Evolutionary conservation across 2,888 invertebrate genomes (phyloP).

Genomic region (Xylota segnis): DNA sequence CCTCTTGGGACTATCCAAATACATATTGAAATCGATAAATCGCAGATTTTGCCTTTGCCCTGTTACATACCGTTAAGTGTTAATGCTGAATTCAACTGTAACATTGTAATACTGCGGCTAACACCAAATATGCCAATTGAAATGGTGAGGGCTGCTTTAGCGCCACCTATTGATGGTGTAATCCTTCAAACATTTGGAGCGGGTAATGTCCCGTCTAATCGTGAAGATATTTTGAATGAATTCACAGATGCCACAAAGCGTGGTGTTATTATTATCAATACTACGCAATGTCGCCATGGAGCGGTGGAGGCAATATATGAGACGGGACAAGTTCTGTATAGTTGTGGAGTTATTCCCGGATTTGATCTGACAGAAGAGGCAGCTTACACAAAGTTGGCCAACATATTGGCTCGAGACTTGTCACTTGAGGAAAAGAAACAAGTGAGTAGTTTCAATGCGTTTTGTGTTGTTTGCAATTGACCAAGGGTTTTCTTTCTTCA

Average conservation of each 20-base stretch:
- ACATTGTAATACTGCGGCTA: conserved; percentile 94
- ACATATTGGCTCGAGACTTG: conserved; percentile 84
- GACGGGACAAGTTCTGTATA: conserved; percentile 88
- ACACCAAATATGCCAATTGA: conserved; percentile 96
- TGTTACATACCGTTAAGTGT: conserved; percentile 89
- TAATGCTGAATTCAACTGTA: conserved; percentile 90
- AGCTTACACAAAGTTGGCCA: conserved; percentile 95
- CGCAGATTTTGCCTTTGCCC: conserved; percentile 87
- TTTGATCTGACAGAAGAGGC: conserved; percentile 92
- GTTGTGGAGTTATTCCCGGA: conserved; percentile 82
- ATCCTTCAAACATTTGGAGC: conserved; percentile 96
- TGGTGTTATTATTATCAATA: conserved; percentile 95
- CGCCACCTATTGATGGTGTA: conserved; percentile 92
- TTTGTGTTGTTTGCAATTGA: too few relatives aligned
- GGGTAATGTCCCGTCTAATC: conserved; percentile 95
- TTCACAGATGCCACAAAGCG: conserved; percentile 89
- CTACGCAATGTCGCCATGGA: conserved; percentile 95
- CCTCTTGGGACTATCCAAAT: conserved; percentile 94
- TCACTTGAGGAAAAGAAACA: not conserved
- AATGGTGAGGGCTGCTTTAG: conserved; percentile 89
- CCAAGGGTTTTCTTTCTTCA: too few relatives aligned
- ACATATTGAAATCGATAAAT: conserved; percentile 87
- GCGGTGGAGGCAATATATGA: conserved; percentile 92
- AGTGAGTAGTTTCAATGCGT: not conserved
- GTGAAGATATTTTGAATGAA: conserved; percentile 91